phyloP scores from a whole-genome alignment of 2,113 vertebrate species.

The Lamprotornis superbus region DNA sequence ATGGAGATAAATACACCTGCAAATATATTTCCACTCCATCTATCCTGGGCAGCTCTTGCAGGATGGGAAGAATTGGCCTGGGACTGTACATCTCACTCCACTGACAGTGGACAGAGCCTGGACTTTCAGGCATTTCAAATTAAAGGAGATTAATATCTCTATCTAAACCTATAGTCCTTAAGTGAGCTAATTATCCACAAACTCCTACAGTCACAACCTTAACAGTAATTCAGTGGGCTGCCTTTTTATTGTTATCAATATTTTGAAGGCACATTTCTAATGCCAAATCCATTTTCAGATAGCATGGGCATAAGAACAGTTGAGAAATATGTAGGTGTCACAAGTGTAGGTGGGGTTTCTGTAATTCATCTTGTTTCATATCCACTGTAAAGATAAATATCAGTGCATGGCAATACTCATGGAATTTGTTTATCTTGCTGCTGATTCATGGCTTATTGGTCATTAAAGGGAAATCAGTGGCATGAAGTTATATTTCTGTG shows the following conservation, averaged over 20 bases:
- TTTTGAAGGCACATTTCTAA: conserved; percentile 36
- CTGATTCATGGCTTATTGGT: background rate
- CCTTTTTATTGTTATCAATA: conserved; percentile 31
- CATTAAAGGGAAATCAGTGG: background rate
- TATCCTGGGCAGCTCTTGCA: background rate
- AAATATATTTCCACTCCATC: background rate
- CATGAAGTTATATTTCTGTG: background rate
- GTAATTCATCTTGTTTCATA: conserved; percentile 17
- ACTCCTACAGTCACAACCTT: background rate
- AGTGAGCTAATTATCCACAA: background rate
- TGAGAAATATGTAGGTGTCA: conserved; percentile 23
- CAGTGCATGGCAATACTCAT: background rate
- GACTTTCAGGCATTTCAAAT: background rate
- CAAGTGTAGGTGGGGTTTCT: conserved; percentile 22
- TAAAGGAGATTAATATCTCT: background rate
- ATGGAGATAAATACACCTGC: background rate
- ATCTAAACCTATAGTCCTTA: background rate
- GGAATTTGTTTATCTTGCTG: background rate
- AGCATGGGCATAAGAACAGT: background rate
- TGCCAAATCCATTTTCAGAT: background rate
- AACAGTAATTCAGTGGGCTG: background rate
- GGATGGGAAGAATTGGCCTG: background rate
- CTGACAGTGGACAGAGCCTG: background rate
- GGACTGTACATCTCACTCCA: background rate
- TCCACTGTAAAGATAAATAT: conserved; percentile 28